Base-by-base conservation (phyloP, 2,113 vertebrate species). In the Scalopus aquaticus region DNA sequence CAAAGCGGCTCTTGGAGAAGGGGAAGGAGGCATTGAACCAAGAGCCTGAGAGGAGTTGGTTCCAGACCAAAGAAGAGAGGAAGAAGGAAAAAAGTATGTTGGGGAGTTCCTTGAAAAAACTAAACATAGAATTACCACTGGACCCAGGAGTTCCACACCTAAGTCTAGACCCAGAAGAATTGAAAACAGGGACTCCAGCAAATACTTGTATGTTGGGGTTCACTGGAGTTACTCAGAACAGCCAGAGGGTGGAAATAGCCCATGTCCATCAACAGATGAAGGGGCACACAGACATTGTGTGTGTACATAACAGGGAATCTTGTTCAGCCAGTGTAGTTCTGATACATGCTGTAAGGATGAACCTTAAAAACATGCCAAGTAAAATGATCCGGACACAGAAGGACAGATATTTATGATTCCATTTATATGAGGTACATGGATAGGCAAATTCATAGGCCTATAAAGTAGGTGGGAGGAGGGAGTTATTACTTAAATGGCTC, bases 71-170 rank as follows among this genome's bases (percentile, higher is more conserved):
- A 72, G 99, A 99, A 84, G 99, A 99, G 96, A 98, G 99, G 73
- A 99, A 99, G 97, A 99, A 99, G 92, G 99, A 99, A 11, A 99
- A 99, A 91, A 72, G 99, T 99, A 97, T 99, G 99, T 98, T 8
- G 0, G 37, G 26, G 12, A 64, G 19, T 6, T 49, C 81, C 42
- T 54, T n/a, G n/a, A 20, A 9, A 56, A 87, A 79, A 37, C 70
- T 49, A 24, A 73, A 5, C 22, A 7, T 15, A 58, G 70, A 58
- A 42, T 77, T 83, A 24, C 5, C 39, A 2, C 16, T 7, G 67
- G 60, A n/a, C 32, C 30, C n/a, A 70, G 73, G n/a, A 67, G 24
- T 44, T 73, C 65, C 3, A 5, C n/a, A 78, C n/a, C 28, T 60
- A 20, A 32, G 17, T 37, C 6, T 65, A 2, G 12, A 24, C 67